Base-by-base conservation (phyloP, 2,888 invertebrate species). In the Drosophila anomalipes region DNA sequence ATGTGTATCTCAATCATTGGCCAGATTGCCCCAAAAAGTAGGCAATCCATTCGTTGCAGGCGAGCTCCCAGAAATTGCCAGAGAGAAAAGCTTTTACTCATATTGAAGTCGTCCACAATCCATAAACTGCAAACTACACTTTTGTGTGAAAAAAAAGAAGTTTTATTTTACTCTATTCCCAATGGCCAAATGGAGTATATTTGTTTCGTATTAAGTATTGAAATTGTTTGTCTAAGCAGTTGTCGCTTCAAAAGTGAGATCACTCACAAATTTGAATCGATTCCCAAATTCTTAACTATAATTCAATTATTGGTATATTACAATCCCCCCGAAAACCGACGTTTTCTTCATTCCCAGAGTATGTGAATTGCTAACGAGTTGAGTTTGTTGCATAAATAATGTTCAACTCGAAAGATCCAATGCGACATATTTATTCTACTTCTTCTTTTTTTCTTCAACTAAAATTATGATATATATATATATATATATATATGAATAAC, bases 1-100 rank as follows among this genome's bases (percentile, higher is more conserved):
- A 28, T 28, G 10, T 7, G 32, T 16, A 35, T 22, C 4, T 19
- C 16, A 19, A 7, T 6, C 16, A 19, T n/a, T 73, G 69, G 32
- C 4, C 9, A 22, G n/a, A 4, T 28, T 53, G 61, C 70, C 61
- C 70, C 70, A 60, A 51, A 79, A 78, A 74, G 75, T 59, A 70
- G 51, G 70, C 79, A 79, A 79, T 79, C 64, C 79, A 70, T 74
- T 70, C 61, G 35, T 59, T 61, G 53, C 74, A 74, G 44, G 35
- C 52, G 32, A 70, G 35, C 59, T 35, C 28, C 33, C 58, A 74
- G 52, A 58, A 49, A 57, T 79, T 39, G 49, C 58, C 61, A 19
- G 33, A 3, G 72, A 53, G 39, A 56, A 64, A 64, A 73, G 77
- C 73, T 80, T 77, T 79, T 77, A 69, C 62, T 77, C 77, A 73